Percentiles rank a stretch among this genome's conserved stretches.
These are phyloP conservation scores for Monarcha castaneiventris DNA, from an alignment of 2,113 vertebrate genomes.

Conservation along the genomic window DNA sequence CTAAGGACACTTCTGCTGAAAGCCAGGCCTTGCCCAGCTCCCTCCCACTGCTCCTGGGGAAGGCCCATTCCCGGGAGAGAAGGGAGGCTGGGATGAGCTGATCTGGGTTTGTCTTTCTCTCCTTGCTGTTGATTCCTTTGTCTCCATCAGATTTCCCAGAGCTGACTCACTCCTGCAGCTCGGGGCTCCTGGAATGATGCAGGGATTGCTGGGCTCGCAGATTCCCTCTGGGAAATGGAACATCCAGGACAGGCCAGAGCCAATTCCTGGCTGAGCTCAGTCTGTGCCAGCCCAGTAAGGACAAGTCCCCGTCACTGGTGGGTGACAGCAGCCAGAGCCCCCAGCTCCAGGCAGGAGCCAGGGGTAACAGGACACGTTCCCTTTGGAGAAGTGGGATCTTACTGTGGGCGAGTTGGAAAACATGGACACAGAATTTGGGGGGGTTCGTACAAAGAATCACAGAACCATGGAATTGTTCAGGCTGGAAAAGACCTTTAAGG, in stretches of 20 bases:
- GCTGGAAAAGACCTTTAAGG: neutral
- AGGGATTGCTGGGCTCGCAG: neutral
- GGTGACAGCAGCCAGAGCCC: neutral
- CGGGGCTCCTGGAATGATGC: neutral
- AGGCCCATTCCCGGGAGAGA: neutral
- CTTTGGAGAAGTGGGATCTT: neutral
- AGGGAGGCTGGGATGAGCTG: neutral
- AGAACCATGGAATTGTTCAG: neutral
- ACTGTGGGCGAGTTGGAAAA: neutral
- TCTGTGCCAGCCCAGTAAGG: neutral
- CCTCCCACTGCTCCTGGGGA: neutral
- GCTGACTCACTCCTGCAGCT: neutral
- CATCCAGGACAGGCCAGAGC: neutral
- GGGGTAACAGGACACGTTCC: neutral
- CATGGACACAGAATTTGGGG: rapidly evolving
- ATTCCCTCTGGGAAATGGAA: neutral
- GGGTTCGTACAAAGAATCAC: neutral
- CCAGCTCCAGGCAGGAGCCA: neutral
- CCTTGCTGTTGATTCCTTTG: neutral
- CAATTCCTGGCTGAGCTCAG: neutral
- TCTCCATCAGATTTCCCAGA: neutral
- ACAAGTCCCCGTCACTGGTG: neutral
- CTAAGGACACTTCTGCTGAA: neutral
- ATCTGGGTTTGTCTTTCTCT: neutral
- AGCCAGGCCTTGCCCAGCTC: neutral